These are phyloP conservation scores for Loripinus fragilis DNA, from an alignment of 2,888 invertebrate species.

Conservation along the genomic window DNA sequence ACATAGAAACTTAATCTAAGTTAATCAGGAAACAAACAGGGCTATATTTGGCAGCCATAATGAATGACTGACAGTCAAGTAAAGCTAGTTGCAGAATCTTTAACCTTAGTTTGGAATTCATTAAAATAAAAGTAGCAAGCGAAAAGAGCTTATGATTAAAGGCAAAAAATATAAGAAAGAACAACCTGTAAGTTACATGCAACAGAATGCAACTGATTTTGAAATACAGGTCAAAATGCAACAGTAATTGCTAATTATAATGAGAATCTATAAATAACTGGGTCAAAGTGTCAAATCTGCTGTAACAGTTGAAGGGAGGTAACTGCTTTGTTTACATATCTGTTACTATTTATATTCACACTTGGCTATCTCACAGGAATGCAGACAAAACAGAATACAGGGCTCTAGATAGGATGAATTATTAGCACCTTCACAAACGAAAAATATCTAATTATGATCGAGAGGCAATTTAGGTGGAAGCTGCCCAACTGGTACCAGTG, in stretches of 20 bases:
- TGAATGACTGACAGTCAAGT: not conserved
- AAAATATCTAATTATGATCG: too few species aligned
- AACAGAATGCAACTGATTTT: not conserved
- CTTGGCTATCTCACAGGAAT: too few species aligned
- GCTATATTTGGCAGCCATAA: slow-evolving; percentile 8
- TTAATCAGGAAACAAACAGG: not conserved
- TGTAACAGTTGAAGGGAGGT: slow-evolving; percentile 1
- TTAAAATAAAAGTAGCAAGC: not conserved
- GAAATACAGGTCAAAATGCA: not conserved
- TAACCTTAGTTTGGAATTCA: not conserved
- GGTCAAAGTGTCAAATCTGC: not conserved
- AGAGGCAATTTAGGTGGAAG: too few species aligned
- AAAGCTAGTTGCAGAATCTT: not conserved
- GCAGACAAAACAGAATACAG: not conserved
- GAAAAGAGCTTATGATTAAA: too few species aligned
- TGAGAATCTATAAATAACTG: slow-evolving; percentile 4
- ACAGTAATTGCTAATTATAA: too few species aligned
- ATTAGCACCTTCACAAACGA: too few species aligned
- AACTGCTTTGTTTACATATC: slow-evolving; percentile 13
- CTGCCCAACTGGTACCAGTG: too few species aligned
- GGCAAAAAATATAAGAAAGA: too few species aligned
- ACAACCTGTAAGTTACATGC: too few species aligned
- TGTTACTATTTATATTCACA: not conserved
- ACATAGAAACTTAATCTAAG: not conserved
- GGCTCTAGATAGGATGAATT: not conserved